These are phyloP conservation scores for Eufriesea mexicana DNA, from an alignment of 1,140 invertebrate genomes.

Conservation along the genomic window DNA sequence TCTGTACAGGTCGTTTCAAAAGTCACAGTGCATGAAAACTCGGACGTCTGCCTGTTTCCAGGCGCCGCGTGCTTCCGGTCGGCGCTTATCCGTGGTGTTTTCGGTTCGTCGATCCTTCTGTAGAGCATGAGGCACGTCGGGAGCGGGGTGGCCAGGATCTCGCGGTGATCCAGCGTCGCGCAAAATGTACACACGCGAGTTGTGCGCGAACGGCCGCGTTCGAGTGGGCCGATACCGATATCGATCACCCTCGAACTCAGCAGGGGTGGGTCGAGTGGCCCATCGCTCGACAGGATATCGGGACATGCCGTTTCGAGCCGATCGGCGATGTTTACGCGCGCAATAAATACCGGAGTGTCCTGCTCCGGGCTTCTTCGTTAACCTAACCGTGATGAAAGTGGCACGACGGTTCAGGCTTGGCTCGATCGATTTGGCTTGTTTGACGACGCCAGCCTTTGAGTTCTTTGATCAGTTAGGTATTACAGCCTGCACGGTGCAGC, in stretches of 20 bases:
- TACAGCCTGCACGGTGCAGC: too few relatives aligned
- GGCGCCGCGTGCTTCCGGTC: background rate
- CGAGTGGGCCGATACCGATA: conserved; percentile 7
- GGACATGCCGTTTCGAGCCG: conserved; percentile 11
- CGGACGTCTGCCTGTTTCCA: background rate
- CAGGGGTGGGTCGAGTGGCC: conserved; percentile 2
- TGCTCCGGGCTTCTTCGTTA: conserved; percentile 9
- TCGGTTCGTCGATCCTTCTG: background rate
- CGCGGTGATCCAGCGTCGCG: conserved; percentile 19
- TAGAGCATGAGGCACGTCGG: rapidly evolving
- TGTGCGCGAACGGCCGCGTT: background rate
- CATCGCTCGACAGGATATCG: conserved; percentile 19
- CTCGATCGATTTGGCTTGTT: background rate
- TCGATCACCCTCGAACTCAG: background rate
- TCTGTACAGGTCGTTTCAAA: background rate
- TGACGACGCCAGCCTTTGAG: background rate
- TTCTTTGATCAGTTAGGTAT: background rate
- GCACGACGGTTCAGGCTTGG: too few relatives aligned
- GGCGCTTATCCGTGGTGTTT: conserved; percentile 13
- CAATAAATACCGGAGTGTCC: conserved; percentile 21
- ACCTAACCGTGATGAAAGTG: background rate
- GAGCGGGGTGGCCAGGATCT: background rate
- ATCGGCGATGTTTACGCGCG: conserved; percentile 19
- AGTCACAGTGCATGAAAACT: background rate
- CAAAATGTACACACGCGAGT: conserved; percentile 27